Evolutionary conservation across 2,113 vertebrate species (phyloP).

Genomic region (Hypomesus transpacificus): DNA sequence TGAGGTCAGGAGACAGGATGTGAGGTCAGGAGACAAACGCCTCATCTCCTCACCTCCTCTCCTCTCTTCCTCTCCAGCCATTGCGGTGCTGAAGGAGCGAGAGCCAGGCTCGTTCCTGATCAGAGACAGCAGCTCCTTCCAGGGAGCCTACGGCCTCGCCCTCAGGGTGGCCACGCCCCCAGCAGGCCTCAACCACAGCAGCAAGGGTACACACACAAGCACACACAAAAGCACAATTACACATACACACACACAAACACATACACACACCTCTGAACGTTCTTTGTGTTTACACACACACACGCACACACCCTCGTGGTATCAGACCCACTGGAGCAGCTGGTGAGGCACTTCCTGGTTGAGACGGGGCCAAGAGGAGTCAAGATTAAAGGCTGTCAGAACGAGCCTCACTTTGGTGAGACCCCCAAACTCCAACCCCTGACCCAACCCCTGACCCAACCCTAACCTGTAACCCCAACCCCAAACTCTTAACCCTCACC

Average conservation of each 20-base stretch:
- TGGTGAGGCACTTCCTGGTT: slow-evolving; percentile 90
- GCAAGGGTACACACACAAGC: slow-evolving; percentile 71
- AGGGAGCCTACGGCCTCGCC: slow-evolving; percentile 88
- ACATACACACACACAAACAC: background rate
- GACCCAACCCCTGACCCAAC: too few species aligned
- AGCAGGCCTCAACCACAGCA: slow-evolving; percentile 74
- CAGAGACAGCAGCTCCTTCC: slow-evolving; percentile 91
- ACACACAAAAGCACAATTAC: background rate
- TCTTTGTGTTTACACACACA: slow-evolving; percentile 4
- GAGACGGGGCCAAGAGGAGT: slow-evolving; percentile 88
- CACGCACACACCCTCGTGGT: slow-evolving; percentile 19
- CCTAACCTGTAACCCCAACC: too few species aligned
- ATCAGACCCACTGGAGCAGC: slow-evolving; percentile 82
- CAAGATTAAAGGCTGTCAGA: slow-evolving; percentile 90
- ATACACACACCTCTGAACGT: background rate
- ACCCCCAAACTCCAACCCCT: background rate
- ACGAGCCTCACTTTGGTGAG: slow-evolving; percentile 87
- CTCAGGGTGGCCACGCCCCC: slow-evolving; percentile 87
- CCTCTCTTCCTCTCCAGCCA: slow-evolving; percentile 65
- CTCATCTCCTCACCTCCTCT: too few species aligned
- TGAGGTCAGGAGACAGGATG: too few species aligned
- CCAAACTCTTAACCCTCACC: too few species aligned
- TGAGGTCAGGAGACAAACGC: too few species aligned
- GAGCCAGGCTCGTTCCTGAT: slow-evolving; percentile 87
- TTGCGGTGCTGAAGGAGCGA: slow-evolving; percentile 81